Evolutionary conservation across 2,888 invertebrate genomes (phyloP), one percentile per base, ranked within the genome.

Genomic region (Agriotes lineatus): DNA sequence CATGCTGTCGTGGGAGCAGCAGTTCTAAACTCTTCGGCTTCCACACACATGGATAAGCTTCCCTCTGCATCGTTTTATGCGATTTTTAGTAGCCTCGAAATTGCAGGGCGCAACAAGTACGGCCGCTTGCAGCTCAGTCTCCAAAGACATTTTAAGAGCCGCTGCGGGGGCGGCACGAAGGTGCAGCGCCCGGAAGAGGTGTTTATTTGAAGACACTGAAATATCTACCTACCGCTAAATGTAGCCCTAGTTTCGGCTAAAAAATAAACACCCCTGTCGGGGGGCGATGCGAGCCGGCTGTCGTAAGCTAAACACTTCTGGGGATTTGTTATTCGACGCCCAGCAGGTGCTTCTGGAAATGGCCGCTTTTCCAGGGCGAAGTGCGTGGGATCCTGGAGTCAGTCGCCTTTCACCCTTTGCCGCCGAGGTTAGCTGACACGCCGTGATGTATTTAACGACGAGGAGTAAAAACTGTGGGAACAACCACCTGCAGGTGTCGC

Each of bases 201-300:
- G 69, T 69, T 69, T 69, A 69, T 69, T 69, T 69, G 54, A 50
- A 69, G 44, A 39, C 50, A 61, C 61, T 42, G 25, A 61, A 61
- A 69, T 61, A 65, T 45, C 69, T 66, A 69, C 69, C 69, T 69
- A 63, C 45, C 30, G 44, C 61, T 66, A 66, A 66, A 66, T 69
- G 54, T 52, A 66, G 65, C 60, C 61, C 57, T 57, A 69, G 65
- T 57, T 79, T 78, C 75, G 74, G 76, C 77, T 78, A 78, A 78
- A 78, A 79, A 81, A 80, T 79, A 80, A 80, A 79, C 78, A 80
- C 54, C 67, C 71, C 69, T 74, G 65, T 69, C 72, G 68, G 70
- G 75, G 73, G 63, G 71, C 74, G 77, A 79, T 78, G 75, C 69
- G 70, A 75, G 70, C 76, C 78, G 77, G 77, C 78, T 78, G 79